phyloP scores from a whole-genome alignment of 2,888 invertebrate species.

The Archips xylosteana region DNA sequence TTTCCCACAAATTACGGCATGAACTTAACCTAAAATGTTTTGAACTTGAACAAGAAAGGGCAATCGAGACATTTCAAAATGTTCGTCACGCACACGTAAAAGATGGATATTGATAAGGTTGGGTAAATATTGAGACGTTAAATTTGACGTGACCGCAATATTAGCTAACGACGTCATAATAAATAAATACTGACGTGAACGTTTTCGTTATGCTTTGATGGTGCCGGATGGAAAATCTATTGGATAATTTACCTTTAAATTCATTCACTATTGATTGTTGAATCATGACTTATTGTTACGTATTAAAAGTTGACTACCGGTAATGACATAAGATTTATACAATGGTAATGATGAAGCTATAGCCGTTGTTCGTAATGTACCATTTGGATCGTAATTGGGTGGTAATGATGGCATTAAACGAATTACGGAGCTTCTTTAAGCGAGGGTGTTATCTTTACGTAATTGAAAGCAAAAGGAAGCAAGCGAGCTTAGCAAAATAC shows the following conservation, averaged over 20 bases:
- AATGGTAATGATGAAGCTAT: conserved; percentile 16
- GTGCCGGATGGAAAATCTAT: conserved; percentile 24
- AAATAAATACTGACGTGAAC: conserved; percentile 35
- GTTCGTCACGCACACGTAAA: conserved; percentile 58
- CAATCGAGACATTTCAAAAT: conserved; percentile 40
- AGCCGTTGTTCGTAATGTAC: conserved; percentile 10
- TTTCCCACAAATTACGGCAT: conserved; percentile 6
- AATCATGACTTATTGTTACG: conserved; percentile 20
- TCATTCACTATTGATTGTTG: conserved; percentile 27
- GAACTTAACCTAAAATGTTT: conserved; percentile 14
- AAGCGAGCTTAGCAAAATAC: not conserved
- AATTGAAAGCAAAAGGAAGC: conserved; percentile 7
- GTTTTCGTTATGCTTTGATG: conserved; percentile 43
- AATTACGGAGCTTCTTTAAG: conserved; percentile 3
- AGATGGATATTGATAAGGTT: conserved; percentile 55
- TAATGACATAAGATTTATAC: conserved; percentile 30
- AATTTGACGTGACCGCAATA: conserved; percentile 44
- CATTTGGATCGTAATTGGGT: conserved; percentile 21
- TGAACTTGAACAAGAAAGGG: conserved; percentile 14
- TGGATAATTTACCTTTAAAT: conserved; percentile 24
- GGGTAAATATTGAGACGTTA: conserved; percentile 47
- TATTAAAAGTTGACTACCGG: conserved; percentile 15
- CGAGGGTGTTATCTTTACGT: not conserved
- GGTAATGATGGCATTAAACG: conserved; percentile 11
- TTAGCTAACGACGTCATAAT: conserved; percentile 39